phyloP scores from a whole-genome alignment of 2,113 vertebrate species.

The Engystomops pustulosus region DNA sequence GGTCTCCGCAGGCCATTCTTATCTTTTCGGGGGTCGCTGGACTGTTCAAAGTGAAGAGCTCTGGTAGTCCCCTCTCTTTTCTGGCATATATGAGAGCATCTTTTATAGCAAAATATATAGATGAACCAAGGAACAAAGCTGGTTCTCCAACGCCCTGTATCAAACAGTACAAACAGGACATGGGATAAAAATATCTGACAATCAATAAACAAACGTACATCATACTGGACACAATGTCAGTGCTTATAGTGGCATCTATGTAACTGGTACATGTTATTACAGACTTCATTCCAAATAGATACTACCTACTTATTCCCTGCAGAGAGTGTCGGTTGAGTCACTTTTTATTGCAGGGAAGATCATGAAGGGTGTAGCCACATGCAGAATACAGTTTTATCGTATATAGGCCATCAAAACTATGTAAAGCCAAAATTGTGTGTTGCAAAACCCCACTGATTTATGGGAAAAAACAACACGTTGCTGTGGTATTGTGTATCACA shows the following conservation, averaged over 20 bases:
- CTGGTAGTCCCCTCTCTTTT: slow-evolving; percentile 71
- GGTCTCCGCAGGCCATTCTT: slow-evolving; percentile 74
- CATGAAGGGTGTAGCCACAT: background rate
- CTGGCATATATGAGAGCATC: slow-evolving; percentile 73
- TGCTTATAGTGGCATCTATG: too few species aligned
- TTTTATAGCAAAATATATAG: slow-evolving; percentile 82
- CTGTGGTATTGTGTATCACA: too few species aligned
- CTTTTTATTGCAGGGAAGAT: background rate
- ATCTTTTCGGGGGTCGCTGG: slow-evolving; percentile 78
- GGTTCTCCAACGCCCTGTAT: slow-evolving; percentile 82
- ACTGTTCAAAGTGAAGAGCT: slow-evolving; percentile 74
- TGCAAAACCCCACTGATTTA: too few species aligned
- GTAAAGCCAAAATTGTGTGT: too few species aligned
- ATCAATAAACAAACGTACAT: background rate
- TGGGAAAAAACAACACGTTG: too few species aligned
- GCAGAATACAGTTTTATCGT: too few species aligned
- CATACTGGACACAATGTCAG: too few species aligned
- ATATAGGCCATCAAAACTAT: too few species aligned
- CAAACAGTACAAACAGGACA: background rate
- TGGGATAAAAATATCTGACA: background rate
- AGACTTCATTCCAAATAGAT: background rate
- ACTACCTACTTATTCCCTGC: background rate
- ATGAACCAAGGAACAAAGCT: slow-evolving; percentile 77
- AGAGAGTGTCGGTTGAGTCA: background rate
- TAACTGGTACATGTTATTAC: background rate